Base-by-base conservation (phyloP, 2,888 invertebrate species). In the Lobophora halterata region DNA sequence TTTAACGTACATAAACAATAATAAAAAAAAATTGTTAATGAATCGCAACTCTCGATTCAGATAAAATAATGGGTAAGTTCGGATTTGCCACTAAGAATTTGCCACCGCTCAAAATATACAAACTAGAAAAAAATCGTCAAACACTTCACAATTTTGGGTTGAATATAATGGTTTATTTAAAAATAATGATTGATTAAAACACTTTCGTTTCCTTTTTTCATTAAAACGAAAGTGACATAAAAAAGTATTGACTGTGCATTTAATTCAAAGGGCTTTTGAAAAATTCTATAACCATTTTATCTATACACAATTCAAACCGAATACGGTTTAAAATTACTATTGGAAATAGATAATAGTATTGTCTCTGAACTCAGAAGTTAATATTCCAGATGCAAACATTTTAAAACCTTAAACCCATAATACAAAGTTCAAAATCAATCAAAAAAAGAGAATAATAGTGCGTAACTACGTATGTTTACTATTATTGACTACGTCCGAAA, bases 171-270 rank as follows among this genome's bases (percentile, higher is more conserved):
- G n/a, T n/a, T 14, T 14, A 14, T 14, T 14, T 14, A 14, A 3
- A 14, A 14, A 14, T 3, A 17, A 11, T 30, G 26, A 35, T 19
- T 21, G 9, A 17, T 6, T 9, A 19, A 33, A 48, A 28, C 28
- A 41, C 41, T 51, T 33, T 46, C 46, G 25, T 44, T 51, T 46
- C 36, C 46, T 30, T 42, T 38, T 16, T 18, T 17, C 28, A 14
- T 38, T 27, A 44, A 49, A 49, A 46, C 18, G 49, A 52, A 49
- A 52, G 52, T 52, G 38, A 46, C 35, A 42, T 33, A 20, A 26
- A 44, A 40, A 30, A 30, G 18, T 50, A 38, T 45, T 42, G 36
- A 41, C 17, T 35, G 20, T 37, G 33, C 26, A 31, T 42, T 20
- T 27, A 37, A 11, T 29, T 23, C 19, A 46, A 46, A 44, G 46